Conservation (phyloP, 2,113 vertebrate genomes). For the Machaerirhynchus nigripectus region DNA sequence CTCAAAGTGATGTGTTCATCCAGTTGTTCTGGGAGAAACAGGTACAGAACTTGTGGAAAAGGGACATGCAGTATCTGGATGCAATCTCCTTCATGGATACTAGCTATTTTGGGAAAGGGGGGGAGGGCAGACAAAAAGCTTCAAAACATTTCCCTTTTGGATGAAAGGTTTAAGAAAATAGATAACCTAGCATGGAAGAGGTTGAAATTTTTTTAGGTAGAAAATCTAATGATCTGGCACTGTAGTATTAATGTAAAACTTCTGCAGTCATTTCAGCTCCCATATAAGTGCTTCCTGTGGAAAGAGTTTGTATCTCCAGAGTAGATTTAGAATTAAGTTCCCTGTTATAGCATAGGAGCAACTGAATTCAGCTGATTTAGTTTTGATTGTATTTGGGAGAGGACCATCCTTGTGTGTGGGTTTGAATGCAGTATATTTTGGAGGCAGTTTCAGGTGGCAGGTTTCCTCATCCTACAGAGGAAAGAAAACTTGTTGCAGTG, state of each 20-base stretch:
- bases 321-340: neutral
- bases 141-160: neutral
- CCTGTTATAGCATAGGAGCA: neutral
- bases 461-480: neutral
- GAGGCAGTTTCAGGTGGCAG: neutral
- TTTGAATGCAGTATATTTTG: neutral
- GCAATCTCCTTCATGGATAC: neutral
- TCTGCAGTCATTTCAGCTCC: neutral
- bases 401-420: rapidly evolving
- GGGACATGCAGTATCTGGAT: neutral
- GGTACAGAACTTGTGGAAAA: neutral
- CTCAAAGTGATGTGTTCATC: neutral
- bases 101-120: rapidly evolving
- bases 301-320: neutral
- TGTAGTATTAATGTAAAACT: neutral
- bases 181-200: neutral
- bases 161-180: neutral
- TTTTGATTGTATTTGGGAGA: neutral
- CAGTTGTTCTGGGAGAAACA: neutral
- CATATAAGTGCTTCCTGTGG: neutral
- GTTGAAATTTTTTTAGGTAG: neutral
- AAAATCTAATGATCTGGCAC: neutral
- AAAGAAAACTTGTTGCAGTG: neutral
- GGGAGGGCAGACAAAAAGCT: neutral
- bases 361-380: neutral